A percentile compares a stretch with the other conserved stretches of the same genome.
These are phyloP conservation scores for Cryptoprocta ferox DNA, from an alignment of 2,797 vertebrate species.

Conservation along the genomic window DNA sequence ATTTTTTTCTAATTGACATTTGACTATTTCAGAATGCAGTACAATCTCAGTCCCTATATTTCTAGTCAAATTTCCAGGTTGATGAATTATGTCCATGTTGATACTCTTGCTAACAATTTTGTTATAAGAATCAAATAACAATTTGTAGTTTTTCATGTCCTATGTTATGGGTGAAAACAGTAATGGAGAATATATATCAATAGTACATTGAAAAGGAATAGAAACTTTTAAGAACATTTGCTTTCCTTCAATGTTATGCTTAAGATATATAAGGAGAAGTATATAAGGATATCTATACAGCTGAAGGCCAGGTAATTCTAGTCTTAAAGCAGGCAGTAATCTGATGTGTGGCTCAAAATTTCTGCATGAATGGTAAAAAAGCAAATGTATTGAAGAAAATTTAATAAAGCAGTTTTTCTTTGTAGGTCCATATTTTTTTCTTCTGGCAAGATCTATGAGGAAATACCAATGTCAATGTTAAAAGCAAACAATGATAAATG, in stretches of 20 bases:
- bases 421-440: not conserved
- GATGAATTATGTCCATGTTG: not conserved
- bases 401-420: not conserved
- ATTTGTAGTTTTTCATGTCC: slow-evolving; percentile 22
- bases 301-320: not conserved
- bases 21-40: not conserved
- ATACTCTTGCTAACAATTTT: slow-evolving; percentile 14
- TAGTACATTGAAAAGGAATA: not conserved
- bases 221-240: not conserved
- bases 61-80: slow-evolving; percentile 27
- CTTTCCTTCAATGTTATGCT: not conserved
- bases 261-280: not conserved
- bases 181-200: slow-evolving; percentile 3
- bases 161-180: slow-evolving; percentile 30
- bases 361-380: not conserved
- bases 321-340: not conserved
- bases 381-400: not conserved
- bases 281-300: not conserved
- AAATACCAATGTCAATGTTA: not conserved
- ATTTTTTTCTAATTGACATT: not conserved
- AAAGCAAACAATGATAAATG: not conserved
- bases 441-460: not conserved
- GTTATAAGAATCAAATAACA: slow-evolving; percentile 31
- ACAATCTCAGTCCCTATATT: not conserved
- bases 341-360: not conserved